These are phyloP conservation scores for Calidris pygmaea DNA, from an alignment of 2,113 vertebrate genomes.

Conservation along the genomic window DNA sequence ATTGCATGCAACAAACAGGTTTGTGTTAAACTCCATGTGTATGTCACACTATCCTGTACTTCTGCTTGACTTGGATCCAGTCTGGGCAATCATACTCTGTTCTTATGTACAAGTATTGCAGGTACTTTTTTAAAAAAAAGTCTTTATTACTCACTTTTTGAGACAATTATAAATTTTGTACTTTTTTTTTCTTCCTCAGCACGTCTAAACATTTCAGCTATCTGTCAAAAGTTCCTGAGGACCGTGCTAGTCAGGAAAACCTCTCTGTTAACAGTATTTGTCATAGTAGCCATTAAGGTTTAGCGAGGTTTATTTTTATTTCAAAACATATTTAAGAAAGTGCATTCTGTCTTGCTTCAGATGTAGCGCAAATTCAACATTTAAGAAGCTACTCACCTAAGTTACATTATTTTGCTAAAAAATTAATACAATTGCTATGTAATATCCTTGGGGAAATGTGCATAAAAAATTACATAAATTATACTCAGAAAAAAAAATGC, in stretches of 20 bases:
- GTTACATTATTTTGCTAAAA: not conserved
- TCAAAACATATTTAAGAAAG: not conserved
- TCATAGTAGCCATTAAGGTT: not conserved
- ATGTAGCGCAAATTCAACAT: not conserved
- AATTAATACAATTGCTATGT: not conserved
- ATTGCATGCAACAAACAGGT: not conserved
- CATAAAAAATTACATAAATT: not conserved
- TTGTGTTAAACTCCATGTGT: rapidly evolving
- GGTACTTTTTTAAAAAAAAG: not conserved
- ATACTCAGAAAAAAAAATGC: not conserved
- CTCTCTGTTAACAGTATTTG: not conserved
- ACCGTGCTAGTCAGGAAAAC: not conserved
- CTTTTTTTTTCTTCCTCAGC: not conserved
- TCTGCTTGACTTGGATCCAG: not conserved
- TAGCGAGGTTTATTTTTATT: not conserved
- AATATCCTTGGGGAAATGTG: not conserved
- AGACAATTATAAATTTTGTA: no score
- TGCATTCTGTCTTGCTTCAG: not conserved
- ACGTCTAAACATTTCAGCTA: not conserved
- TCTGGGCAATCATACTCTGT: not conserved
- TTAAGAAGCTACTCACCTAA: not conserved
- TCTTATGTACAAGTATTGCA: not conserved
- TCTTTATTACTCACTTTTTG: not conserved
- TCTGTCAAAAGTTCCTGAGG: not conserved
- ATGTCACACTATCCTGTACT: not conserved